These are phyloP conservation scores for Eilema depressum DNA, from an alignment of 2,888 invertebrate species.

Conservation along the genomic window DNA sequence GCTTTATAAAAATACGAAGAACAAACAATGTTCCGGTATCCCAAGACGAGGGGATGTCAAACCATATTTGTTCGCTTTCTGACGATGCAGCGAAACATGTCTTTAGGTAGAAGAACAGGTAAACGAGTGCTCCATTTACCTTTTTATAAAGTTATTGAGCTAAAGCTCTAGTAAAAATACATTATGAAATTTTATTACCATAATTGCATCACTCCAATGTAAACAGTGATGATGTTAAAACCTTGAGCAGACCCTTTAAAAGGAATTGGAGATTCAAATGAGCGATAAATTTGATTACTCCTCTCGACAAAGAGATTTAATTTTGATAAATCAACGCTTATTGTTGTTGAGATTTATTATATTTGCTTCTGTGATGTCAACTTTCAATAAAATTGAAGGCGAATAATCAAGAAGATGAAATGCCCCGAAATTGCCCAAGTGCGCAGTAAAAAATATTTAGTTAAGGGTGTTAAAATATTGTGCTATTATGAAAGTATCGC, in stretches of 20 bases:
- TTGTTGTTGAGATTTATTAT: conserved; percentile 78
- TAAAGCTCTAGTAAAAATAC: conserved; percentile 33
- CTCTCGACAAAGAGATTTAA: conserved; percentile 82
- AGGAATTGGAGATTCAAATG: conserved; percentile 81
- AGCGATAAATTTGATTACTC: conserved; percentile 85
- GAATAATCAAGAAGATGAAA: conserved; percentile 34
- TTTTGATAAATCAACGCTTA: conserved; percentile 84
- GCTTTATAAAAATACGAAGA: conserved; percentile 83
- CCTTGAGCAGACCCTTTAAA: conserved; percentile 69
- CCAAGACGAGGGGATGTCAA: conserved; percentile 76
- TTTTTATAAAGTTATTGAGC: conserved; percentile 35
- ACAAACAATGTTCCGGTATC: conserved; percentile 83
- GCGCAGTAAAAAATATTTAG: conserved; percentile 35
- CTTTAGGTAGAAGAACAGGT: conserved; percentile 65
- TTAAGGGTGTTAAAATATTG: conserved; percentile 40
- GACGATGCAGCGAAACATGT: conserved; percentile 64
- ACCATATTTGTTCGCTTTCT: conserved; percentile 72
- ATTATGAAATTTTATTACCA: conserved; percentile 50
- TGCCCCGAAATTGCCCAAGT: conserved; percentile 13
- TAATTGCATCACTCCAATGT: conserved; percentile 63
- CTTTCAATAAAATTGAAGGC: conserved; percentile 53
- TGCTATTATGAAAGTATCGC: conserved; percentile 53
- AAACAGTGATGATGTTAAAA: conserved; percentile 66
- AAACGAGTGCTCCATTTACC: conserved; percentile 40
- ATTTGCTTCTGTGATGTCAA: conserved; percentile 63